These are phyloP conservation scores for Schrankia costaestrigalis DNA, from an alignment of 2,888 invertebrate genomes.

Conservation along the genomic window DNA sequence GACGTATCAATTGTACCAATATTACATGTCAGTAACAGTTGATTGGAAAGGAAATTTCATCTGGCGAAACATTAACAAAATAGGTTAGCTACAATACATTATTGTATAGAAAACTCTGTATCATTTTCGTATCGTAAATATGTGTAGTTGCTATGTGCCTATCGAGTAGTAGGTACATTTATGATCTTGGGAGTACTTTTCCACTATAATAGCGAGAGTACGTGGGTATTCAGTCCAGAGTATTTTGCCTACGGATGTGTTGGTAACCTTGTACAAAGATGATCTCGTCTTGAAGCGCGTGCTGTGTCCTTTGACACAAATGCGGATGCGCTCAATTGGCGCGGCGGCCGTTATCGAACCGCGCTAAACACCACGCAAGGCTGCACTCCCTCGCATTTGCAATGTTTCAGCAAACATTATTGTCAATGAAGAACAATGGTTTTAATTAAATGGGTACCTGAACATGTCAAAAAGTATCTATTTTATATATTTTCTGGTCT, in stretches of 20 bases:
- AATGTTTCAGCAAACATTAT: conserved; percentile 22
- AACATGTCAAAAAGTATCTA: neutral
- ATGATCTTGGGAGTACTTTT: conserved; percentile 15
- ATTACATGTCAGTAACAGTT: too few relatives aligned
- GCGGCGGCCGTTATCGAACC: conserved; percentile 69
- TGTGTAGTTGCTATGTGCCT: too few relatives aligned
- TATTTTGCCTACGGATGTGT: conserved; percentile 57
- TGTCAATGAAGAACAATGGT: neutral
- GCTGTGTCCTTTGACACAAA: conserved; percentile 75
- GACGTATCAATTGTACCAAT: too few relatives aligned
- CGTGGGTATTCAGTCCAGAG: conserved; percentile 39
- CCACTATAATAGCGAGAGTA: conserved; percentile 44
- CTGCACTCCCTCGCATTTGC: conserved; percentile 43
- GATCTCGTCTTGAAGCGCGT: conserved; percentile 70
- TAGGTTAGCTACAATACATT: too few relatives aligned
- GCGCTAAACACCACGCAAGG: conserved; percentile 75
- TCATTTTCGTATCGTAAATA: too few relatives aligned
- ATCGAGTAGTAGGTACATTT: too few relatives aligned
- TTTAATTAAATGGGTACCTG: neutral
- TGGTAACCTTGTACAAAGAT: conserved; percentile 69
- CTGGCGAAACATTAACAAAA: too few relatives aligned
- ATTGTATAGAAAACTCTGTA: too few relatives aligned
- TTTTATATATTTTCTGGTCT: neutral
- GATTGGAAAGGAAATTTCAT: too few relatives aligned
- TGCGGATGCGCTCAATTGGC: conserved; percentile 78